Base-by-base conservation (phyloP, 2,888 invertebrate species). In the Belgica antarctica region DNA sequence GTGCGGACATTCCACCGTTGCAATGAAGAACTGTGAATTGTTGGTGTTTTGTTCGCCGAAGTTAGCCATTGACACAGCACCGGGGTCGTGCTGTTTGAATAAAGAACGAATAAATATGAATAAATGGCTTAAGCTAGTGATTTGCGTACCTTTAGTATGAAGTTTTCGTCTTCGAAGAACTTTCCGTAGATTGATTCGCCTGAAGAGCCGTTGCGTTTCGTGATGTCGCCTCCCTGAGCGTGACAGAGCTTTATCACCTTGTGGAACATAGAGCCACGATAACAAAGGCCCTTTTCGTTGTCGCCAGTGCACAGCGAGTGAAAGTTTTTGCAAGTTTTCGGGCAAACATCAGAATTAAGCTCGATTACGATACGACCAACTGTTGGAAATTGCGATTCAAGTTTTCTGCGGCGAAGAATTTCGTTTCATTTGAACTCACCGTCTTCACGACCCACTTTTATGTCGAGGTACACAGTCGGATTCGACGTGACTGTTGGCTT, bases 131-230 rank as follows among this genome's bases (percentile, higher is more conserved):
- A n/a, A 57, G 31, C 2, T 31, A 7, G 31, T 10, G 31, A 31
- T n/a, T 10, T 41, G 75, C 77, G 76, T 77, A 88, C 87, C 77
- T 77, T 81, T 72, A 90, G 77, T 70, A 78, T 80, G 76, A 94
- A 93, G 78, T 90, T 91, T 82, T 98, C 97, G 84, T 96, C 96
- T 74, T 91, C 88, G 79, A 97, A 98, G 63, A 84, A 83, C 12
- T 85, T 83, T 7, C 96, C 97, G 78, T 96, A 98, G 74, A 98
- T 96, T 75, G 96, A 96, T 78, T 96, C 96, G 0, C 97, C 96
- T 41, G 92, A 87, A 1, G 89, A 87, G 0, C 97, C 97, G 82
- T 96, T 87, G 41, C 87, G 87, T 76, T 86, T 84, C 2, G 87
- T 83, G 71, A 92, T 85, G 76, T 92, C 91, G 4, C 91, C 91